Base-by-base conservation (phyloP, 1,140 invertebrate genomes). In the Tetranychus urticae region DNA sequence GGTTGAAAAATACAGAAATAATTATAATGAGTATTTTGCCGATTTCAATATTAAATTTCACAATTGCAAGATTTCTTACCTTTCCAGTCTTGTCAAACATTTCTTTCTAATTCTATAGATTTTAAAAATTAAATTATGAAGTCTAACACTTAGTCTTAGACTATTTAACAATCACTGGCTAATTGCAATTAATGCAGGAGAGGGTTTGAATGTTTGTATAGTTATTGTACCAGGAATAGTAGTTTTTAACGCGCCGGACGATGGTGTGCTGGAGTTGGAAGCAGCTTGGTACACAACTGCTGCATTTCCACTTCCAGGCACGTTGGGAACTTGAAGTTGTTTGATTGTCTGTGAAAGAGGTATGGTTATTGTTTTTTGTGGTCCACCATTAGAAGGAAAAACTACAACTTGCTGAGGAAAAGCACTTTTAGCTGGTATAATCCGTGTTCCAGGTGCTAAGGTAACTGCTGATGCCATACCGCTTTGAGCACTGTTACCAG, bases 331-430 rank as follows among this genome's bases (percentile, higher is more conserved):
- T 58, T 58, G 56, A 50, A 33, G 45, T 46, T 7, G 7, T 59
- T 59, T 57, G 12, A 57, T 6, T 46, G 31, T 14, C n/a, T 59
- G 58, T 34, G 58, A 59, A 59, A 59, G 33, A 3, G 58, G 58
- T 23, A 59, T n/a, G 12, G 58, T 59, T n/a, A 59, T 47, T 6
- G 58, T 59, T 47, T 59, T 59, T 59, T 46, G 39, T 7, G n/a
- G 33, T 2, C n/a, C 23, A 48, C 13, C 35, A 12, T 23, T 45
- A 34, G 39, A n/a, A n/a, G 35, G 46, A 47, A 59, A n/a, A 2
- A 59, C 35, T 14, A 59, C 33, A 14, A 33, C n/a, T 48, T 46
- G 58, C 45, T 14, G 31, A 47, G 36, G 34, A 47, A 23, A 14
- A 13, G 33, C 23, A 23, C 23, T n/a, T 47, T 46, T 59, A 10